Conservation (phyloP, 2,888 invertebrate species). For the Euzetes globulus region DNA sequence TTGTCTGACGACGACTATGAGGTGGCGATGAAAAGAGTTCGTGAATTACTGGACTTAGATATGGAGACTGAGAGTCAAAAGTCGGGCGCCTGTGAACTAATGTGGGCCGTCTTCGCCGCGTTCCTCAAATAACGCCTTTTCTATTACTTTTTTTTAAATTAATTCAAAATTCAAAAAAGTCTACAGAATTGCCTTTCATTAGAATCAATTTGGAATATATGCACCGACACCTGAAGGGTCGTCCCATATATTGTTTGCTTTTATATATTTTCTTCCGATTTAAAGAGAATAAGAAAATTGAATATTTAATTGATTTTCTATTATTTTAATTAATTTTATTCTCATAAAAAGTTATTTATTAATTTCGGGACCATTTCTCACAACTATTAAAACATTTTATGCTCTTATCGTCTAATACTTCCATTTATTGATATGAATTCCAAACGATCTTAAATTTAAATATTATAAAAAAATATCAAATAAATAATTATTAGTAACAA, state of each 20-base stretch:
- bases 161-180: background rate
- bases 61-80: slow-evolving; percentile 92
- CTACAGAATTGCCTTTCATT: too few relatives aligned
- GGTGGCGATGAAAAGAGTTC: slow-evolving; percentile 91
- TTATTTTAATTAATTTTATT: background rate
- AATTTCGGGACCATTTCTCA: slow-evolving; percentile 3
- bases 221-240: too few relatives aligned
- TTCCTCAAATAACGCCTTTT: slow-evolving; percentile 34
- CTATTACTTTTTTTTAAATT: background rate
- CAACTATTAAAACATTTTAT: background rate
- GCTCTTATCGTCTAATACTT: background rate
- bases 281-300: background rate
- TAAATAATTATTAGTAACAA: background rate
- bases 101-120: slow-evolving; percentile 98
- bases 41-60: slow-evolving; percentile 90
- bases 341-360: background rate
- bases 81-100: slow-evolving; percentile 79
- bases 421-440: background rate
- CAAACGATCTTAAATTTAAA: background rate
- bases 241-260: too few relatives aligned
- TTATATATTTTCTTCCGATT: too few relatives aligned
- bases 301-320: background rate
- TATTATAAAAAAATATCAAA: background rate
- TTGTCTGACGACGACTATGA: slow-evolving; percentile 90
- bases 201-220: too few relatives aligned